phyloP scores from a whole-genome alignment of 1,140 invertebrate genomes.

The Ostrea edulis region DNA sequence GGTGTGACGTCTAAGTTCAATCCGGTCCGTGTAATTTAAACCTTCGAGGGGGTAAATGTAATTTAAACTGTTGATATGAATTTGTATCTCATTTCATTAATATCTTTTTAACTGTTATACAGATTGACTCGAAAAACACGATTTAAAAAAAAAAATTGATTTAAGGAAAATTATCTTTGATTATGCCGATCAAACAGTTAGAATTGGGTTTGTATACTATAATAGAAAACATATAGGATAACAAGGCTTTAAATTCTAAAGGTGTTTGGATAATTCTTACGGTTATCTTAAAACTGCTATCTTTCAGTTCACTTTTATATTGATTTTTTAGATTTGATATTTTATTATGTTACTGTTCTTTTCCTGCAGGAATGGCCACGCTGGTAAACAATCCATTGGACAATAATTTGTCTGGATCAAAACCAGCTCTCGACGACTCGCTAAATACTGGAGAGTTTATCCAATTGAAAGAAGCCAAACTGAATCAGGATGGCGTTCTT shows the following conservation, averaged over 20 bases:
- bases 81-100: not conserved
- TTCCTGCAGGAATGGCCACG: slow-evolving; percentile 51
- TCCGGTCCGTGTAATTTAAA: slow-evolving; percentile 22
- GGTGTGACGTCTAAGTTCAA: slow-evolving; percentile 18
- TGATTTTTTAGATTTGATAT: not conserved
- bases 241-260: not conserved
- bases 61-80: slow-evolving; percentile 18
- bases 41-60: slow-evolving; percentile 24
- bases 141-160: not conserved
- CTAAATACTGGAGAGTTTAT: slow-evolving; percentile 38
- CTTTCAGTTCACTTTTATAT: not conserved
- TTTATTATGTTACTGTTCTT: slow-evolving; percentile 33
- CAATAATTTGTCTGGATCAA: not conserved
- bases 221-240: not conserved
- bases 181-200: slow-evolving; percentile 10
- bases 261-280: not conserved
- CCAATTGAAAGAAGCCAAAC: slow-evolving; percentile 49
- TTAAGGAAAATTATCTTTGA: slow-evolving; percentile 16
- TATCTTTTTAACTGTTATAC: not conserved
- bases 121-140: not conserved
- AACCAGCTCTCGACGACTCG: not conserved
- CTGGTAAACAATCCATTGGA: slow-evolving; percentile 47
- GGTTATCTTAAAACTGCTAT: not conserved
- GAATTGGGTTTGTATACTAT: slow-evolving; percentile 23
- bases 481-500: slow-evolving; percentile 49